Percentiles rank a stretch among this genome's conserved stretches.
Evolutionary conservation across 2,113 vertebrate genomes (phyloP).

Genomic region (Paramisgurnus dabryanus): DNA sequence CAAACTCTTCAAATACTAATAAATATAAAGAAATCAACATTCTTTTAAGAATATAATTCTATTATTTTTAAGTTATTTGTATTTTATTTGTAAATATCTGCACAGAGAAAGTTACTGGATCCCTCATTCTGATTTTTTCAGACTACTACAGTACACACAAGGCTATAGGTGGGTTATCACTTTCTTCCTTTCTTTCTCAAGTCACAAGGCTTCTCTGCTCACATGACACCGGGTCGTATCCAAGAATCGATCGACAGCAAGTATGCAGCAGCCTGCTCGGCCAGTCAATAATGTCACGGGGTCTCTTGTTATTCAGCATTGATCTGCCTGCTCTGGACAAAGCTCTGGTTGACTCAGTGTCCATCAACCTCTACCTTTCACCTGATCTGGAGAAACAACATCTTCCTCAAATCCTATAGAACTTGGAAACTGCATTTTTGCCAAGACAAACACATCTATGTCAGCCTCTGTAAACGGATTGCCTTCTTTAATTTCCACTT

Average conservation of each 20-base stretch:
- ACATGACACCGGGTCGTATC: constrained; percentile 28
- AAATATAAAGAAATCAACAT: no score
- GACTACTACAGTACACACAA: not conserved
- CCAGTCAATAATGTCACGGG: constrained; percentile 29
- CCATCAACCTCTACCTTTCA: constrained; percentile 28
- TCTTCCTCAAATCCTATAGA: constrained; percentile 6
- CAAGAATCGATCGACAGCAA: constrained; percentile 16
- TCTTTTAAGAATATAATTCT: no score
- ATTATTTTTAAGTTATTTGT: not conserved
- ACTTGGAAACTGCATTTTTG: not conserved
- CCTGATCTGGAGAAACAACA: not conserved
- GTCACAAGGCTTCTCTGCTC: constrained; percentile 25
- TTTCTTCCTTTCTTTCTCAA: constrained; percentile 13
- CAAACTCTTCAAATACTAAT: no score
- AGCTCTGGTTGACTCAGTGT: constrained; percentile 22
- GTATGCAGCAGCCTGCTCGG: not conserved
- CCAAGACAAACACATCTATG: not conserved
- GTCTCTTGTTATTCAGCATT: constrained; percentile 39
- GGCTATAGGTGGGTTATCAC: not conserved
- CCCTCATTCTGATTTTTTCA: not conserved
- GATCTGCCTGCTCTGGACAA: constrained; percentile 34
- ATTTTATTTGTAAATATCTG: not conserved
- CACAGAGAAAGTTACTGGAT: not conserved
- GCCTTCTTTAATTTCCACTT: not conserved
- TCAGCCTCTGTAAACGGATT: not conserved